phyloP scores from a whole-genome alignment of 2,113 vertebrate genomes.

The Pseudopodoces humilis region DNA sequence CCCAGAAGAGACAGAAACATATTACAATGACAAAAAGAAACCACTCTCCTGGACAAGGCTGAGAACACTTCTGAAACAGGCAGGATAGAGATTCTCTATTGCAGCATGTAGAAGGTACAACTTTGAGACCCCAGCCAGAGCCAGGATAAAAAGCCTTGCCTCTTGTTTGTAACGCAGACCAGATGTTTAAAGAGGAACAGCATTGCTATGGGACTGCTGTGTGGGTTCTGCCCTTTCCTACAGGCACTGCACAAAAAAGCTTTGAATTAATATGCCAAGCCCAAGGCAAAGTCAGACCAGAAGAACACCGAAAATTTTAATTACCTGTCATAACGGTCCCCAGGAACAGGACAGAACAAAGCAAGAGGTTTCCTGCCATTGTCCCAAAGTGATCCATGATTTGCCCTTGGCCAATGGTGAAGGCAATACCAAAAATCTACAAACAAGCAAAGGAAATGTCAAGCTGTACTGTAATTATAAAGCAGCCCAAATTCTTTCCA shows the following conservation, averaged over 20 bases:
- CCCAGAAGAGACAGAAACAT: not conserved
- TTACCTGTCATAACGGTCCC: constrained; percentile 88
- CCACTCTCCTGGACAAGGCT: not conserved
- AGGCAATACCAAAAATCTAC: constrained; percentile 94
- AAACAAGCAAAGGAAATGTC: constrained; percentile 33
- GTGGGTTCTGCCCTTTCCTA: not conserved
- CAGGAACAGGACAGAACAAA: constrained; percentile 84
- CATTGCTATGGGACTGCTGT: not conserved
- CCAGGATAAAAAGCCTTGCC: not conserved
- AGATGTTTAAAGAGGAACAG: not conserved
- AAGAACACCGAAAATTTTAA: not conserved
- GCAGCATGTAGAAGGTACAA: not conserved
- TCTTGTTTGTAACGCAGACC: not conserved
- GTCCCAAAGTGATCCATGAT: constrained; percentile 85
- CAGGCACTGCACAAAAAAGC: not conserved
- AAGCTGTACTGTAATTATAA: not conserved
- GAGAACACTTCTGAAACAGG: not conserved
- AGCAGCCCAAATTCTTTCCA: not conserved
- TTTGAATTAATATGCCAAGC: not conserved
- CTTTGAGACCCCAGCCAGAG: not conserved
- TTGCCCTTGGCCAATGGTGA: constrained; percentile 90
- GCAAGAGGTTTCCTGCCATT: constrained; percentile 85
- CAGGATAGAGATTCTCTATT: not conserved
- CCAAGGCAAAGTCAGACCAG: not conserved
- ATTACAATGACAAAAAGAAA: not conserved